Evolutionary conservation across 1,140 invertebrate genomes (phyloP), one percentile per base, ranked within the genome.

Genomic region (Dysdera silvatica): DNA sequence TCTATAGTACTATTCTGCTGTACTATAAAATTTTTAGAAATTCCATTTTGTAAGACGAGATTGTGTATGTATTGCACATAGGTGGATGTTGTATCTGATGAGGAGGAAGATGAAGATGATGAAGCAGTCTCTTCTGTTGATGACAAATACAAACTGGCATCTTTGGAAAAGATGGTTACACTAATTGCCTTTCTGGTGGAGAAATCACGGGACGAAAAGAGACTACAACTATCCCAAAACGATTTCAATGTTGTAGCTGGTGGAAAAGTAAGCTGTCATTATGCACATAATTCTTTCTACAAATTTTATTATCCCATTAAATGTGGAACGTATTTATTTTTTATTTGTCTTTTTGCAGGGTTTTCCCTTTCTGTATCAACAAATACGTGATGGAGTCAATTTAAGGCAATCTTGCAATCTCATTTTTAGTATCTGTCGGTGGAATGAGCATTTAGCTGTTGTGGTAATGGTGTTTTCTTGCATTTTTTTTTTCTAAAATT

Each of bases 141-240:
- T 20, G 86, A 87, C 64, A 91, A 91, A 73, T 83, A 89, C 57
- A 83, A 89, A 67, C 89, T 91, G 0, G 87, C 88, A 2, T 91
- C 91, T 0, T 76, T 95, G n/a, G 92, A 95, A 74, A 95, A 95
- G 78, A 95, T 95, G 92, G 91, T 96, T 48, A 87, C 89, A 7
- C 75, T 95, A 5, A 86, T 94, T 29, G 88, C 89, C 4, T 83
- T 86, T 2, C 79, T 95, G 29, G 89, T 95, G 24, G 92, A 95
- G 73, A 85, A 89, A 58, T 92, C 90, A 28, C 78, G 91, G 18
- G 79, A 85, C 7, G 83, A 86, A 76, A 85, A 84, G 61, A 77
- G 84, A 60, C 77, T 95, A 6, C 82, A 85, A n/a, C 75, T 95
- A 5, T 86, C 84, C 3, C 80, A 85, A 3, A 83, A 83, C 59